Base-by-base conservation (phyloP, 1,140 invertebrate genomes). In the Lordiphosa mommai region DNA sequence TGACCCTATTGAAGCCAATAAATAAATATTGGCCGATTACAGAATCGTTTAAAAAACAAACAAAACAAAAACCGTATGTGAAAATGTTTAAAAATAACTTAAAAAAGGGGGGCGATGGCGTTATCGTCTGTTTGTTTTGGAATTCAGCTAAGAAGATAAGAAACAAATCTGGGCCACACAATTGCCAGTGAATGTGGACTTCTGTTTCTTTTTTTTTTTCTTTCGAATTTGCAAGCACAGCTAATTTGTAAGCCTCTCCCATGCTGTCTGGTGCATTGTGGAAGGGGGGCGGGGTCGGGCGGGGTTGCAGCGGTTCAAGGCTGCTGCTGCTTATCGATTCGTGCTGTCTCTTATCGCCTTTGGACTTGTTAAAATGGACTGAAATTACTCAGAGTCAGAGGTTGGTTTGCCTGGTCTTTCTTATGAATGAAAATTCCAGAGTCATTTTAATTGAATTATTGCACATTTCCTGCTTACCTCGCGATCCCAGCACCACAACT, bases 401-500 rank as follows among this genome's bases (percentile, higher is more conserved):
- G 43, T 48, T 65, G 33, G 27, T 30, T 36, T 9, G 8, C 12
- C 17, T n/a, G 12, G 29, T 27, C 16, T n/a, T 44, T 34, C 41
- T 58, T 44, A 38, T 37, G 51, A 61, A 65, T 61, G 46, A 61
- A 66, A 43, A 20, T 52, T 52, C 52, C 61, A 50, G 32, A 46
- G 61, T 56, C 46, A 68, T 63, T 67, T 67, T 4, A 63, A 55
- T 47, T 47, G 17, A 61, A 41, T 17, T 29, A 20, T 23, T 12
- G 3, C 16, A 41, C 30, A 64, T 66, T 40, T 61, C 41, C 55
- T 56, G 72, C 88, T 91, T 91, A 96, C 95, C 94, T 93, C 95
- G 94, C 36, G 94, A 92, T 32, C 95, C 94, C 32, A 96, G 89
- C 58, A 95, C 92, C 48, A 96, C 95, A 52, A 96, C 93, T 92